Evolutionary conservation across 30 jellyfish, hydroid and myxozoan species (phyloP).

Genomic region (Phacellophora camtschatica): DNA sequence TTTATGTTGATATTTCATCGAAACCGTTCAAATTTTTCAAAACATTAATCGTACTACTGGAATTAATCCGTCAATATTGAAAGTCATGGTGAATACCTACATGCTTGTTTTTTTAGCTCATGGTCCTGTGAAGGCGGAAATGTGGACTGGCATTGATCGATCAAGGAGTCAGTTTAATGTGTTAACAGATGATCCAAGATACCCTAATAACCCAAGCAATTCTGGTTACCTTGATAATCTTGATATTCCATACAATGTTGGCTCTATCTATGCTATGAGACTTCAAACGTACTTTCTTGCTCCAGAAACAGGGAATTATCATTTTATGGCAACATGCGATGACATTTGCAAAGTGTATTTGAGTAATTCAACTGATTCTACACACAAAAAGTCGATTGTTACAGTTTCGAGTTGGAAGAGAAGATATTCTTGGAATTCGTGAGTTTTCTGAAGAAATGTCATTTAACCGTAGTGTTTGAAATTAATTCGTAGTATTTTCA

Average conservation of each 20-base stretch:
- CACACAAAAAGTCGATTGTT: not conserved
- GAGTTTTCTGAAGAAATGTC: too few relatives aligned
- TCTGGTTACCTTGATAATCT: slow-evolving; percentile 60
- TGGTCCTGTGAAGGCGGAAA: slow-evolving; percentile 37
- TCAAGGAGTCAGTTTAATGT: not conserved
- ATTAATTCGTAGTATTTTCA: too few relatives aligned
- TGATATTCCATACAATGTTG: slow-evolving; percentile 40
- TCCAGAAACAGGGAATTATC: slow-evolving; percentile 64
- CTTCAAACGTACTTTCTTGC: slow-evolving; percentile 54
- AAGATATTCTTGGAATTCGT: not conserved
- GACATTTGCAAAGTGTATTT: not conserved
- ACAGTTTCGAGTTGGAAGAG: not conserved
- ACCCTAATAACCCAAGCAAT: slow-evolving; percentile 65
- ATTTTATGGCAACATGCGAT: slow-evolving; percentile 59
- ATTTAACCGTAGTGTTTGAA: too few relatives aligned
- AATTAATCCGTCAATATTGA: too few relatives aligned
- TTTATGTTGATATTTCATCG: too few relatives aligned
- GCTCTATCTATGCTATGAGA: slow-evolving; percentile 18
- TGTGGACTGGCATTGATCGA: not conserved
- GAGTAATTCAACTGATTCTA: not conserved
- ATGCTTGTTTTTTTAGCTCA: not conserved
- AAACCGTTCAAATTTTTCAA: too few relatives aligned
- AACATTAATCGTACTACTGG: too few relatives aligned
- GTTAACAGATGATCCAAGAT: slow-evolving; percentile 56
- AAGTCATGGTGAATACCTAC: not conserved